Base-by-base conservation (phyloP, 2,113 vertebrate genomes). In the Ancistrus triradiatus region DNA sequence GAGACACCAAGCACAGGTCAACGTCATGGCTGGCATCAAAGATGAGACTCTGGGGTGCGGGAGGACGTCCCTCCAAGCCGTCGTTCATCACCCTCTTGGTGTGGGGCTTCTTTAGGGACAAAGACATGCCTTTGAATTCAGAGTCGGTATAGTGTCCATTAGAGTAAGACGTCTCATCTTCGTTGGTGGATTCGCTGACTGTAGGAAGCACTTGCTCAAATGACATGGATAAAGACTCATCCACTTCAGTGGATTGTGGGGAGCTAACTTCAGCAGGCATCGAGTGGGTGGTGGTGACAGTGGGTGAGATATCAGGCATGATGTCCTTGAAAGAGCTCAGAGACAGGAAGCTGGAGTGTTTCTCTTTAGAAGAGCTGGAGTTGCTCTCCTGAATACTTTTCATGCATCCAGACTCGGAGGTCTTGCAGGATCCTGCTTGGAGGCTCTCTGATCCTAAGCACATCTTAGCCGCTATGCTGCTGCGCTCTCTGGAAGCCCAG, bases 191-290 rank as follows among this genome's bases (percentile, higher is more conserved):
- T 60, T 89, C 85, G 17, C 73, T 87, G 47, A 90, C 83, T 0
- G 90, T 87, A 0, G 85, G 90, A 51, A 91, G 81, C 0, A 87
- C 89, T 68, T 92, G 91, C 80, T 93, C 91, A 1, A 92, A 91
- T 52, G 91, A 93, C n/a, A 90, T 87, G 0, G 91, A 92, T 0
- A 92, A 81, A 1, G 91, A 92, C 63, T 92, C 91, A 0, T 92
- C 91, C 60, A 93, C 89, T 77, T 93, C 91, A 0, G 91, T 93
- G 62, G 91, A 93, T 43, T 92, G 91, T 0, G 91, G 91, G 0
- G 91, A 93, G 3, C 91, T 89, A 61, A 91, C 88, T 76, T 93
- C 91, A 0, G 91, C 91, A 0, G 90, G 91, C 77, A 93, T 74
- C 0, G 91, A 92, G 0, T 91, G 91, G 0, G 91, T 91, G 22